Percentiles rank a stretch among this genome's conserved stretches.
Conservation (phyloP, 2,888 invertebrate genomes). For the Amblyjoppa fuscipennis region DNA sequence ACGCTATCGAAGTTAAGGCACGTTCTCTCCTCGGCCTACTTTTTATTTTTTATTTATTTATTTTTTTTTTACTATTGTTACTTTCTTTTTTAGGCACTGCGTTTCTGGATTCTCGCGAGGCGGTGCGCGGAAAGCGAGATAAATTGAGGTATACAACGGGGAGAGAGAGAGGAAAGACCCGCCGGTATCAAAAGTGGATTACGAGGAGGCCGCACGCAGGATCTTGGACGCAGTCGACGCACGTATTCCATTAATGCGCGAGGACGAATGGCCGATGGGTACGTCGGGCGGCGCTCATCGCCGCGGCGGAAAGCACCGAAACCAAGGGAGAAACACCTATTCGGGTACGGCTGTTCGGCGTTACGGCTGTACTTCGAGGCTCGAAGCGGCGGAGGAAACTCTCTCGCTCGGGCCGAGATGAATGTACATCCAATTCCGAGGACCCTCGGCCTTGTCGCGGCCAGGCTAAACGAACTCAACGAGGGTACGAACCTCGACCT, state of each 20-base stretch:
- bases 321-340: constrained; percentile 64
- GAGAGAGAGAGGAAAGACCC: constrained; percentile 49
- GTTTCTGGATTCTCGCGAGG: constrained; percentile 13
- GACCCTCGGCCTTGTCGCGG: constrained; percentile 59
- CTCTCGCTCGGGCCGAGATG: constrained; percentile 72
- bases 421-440: constrained; percentile 75
- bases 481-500: constrained; percentile 36
- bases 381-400: constrained; percentile 28
- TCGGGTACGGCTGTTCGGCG: constrained; percentile 62
- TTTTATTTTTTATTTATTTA: neutral
- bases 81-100: neutral
- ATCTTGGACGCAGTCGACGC: constrained; percentile 75
- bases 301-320: constrained; percentile 4
- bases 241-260: constrained; percentile 80
- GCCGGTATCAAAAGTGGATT: constrained; percentile 29
- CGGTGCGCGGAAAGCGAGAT: neutral
- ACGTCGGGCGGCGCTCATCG: neutral
- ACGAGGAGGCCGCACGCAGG: constrained; percentile 35
- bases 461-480: constrained; percentile 43
- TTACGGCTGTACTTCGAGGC: constrained; percentile 34
- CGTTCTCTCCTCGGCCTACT: constrained; percentile 45
- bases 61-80: neutral
- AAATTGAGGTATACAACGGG: neutral
- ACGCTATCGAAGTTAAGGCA: constrained; percentile 48
- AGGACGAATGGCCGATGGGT: constrained; percentile 71